Evolutionary conservation across 2,113 vertebrate genomes (phyloP), one percentile per base, ranked within the genome.

Genomic region (Hippocampus guttulatus): DNA sequence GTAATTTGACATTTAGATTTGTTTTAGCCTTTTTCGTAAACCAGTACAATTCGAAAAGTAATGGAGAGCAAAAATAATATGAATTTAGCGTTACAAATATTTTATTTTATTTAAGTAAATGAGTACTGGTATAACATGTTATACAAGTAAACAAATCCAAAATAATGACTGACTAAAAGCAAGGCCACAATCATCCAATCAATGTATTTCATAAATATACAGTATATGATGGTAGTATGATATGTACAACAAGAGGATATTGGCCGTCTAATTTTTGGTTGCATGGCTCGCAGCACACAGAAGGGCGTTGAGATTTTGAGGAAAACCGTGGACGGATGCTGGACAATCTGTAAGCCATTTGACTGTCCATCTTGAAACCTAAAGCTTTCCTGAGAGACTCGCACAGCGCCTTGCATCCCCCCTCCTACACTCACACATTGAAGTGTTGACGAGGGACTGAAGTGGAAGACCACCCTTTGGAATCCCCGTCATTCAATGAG

Each of bases 331-430:
- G 72, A 20, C 38, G 47, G 71, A 78, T 72, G 75, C 73, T 58
- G 66, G 71, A 27, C 80, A 88, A 87, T 90, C 88, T 90, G 88
- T 88, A 88, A 88, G 89, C 89, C 85, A 88, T 91, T 92, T 92
- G 77, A 85, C 79, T 78, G 74, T 74, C 75, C 72, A 40, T 73
- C 82, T 40, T 91, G 90, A 87, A 90, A 92, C 81, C 77, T 79
- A 90, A 90, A 85, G 80, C 86, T 84, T 79, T 75, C 75, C 74
- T 65, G 33, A 58, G 67, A 77, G 69, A 71, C 74, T 60, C 65
- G 69, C 74, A 74, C 72, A 70, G 67, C 68, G 76, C 73, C 78
- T 52, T 60, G 70, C 21, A 23, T 12, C 78, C 75, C 41, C 68
- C 71, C 66, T 61, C 65, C 18, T 43, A n/a, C 69, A 33, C 20